phyloP scores from a whole-genome alignment of 2,797 vertebrate species.

The Galaxias olidus region DNA sequence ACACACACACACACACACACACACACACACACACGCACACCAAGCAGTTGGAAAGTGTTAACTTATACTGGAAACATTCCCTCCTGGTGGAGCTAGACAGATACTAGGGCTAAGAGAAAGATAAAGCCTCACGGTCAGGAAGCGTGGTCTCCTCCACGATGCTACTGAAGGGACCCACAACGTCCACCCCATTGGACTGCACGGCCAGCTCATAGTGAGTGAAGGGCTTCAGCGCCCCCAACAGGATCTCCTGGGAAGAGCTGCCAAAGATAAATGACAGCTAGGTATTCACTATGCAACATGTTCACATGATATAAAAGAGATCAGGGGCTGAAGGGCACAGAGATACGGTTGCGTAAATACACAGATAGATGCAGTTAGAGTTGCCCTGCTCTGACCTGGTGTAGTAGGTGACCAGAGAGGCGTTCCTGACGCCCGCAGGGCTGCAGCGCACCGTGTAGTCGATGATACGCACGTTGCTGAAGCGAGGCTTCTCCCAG shows the following conservation, averaged over 20 bases:
- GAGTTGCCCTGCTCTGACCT: conserved; percentile 75
- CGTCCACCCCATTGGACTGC: conserved; percentile 88
- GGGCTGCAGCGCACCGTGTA: conserved; percentile 96
- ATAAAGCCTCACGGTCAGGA: conserved; percentile 85
- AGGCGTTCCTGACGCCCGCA: conserved; percentile 89
- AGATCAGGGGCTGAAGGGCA: no score
- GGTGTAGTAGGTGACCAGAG: conserved; percentile 90
- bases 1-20: conserved; percentile 2
- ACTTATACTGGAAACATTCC: neutral
- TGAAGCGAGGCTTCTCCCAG: conserved; percentile 94
- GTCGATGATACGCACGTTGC: conserved; percentile 88
- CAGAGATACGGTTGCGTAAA: no score
- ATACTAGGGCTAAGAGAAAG: neutral
- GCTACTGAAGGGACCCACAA: conserved; percentile 87
- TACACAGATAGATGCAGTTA: no score
- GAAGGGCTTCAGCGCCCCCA: conserved; percentile 89
- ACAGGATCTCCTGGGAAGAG: conserved; percentile 88
- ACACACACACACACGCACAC: conserved; percentile 5
- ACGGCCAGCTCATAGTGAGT: conserved; percentile 94
- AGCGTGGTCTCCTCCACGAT: conserved; percentile 90
- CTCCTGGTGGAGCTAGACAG: neutral
- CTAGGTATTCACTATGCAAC: no score
- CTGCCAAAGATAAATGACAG: conserved; percentile 66
- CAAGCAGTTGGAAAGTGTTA: neutral
- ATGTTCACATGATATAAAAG: no score